Percentiles rank a stretch among this genome's conserved stretches.
Evolutionary conservation across 2,113 vertebrate species (phyloP).

Genomic region (Hyperoodon ampullatus): DNA sequence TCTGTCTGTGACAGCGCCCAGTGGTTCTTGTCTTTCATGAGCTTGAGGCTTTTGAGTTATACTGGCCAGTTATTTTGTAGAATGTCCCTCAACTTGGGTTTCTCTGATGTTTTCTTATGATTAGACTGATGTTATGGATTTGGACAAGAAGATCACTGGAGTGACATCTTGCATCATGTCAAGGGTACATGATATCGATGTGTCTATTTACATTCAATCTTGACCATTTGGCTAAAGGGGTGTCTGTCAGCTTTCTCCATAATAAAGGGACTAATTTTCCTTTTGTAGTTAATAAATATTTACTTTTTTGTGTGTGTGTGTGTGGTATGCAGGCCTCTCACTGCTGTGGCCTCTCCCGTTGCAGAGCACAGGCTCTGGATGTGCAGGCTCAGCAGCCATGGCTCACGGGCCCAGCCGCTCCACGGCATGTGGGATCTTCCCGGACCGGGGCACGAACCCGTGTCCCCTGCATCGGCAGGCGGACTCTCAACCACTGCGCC

Average conservation of each 20-base stretch:
- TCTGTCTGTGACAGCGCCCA: neutral
- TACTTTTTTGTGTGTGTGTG: no score
- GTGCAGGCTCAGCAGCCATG: no score
- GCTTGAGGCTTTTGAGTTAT: neutral
- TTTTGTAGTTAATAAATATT: neutral
- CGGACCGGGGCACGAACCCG: no score
- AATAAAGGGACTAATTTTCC: neutral
- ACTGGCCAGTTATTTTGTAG: neutral
- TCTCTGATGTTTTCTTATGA: neutral
- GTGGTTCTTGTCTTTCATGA: neutral
- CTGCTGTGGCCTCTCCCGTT: no score
- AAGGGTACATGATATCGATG: rapidly evolving
- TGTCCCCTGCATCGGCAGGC: no score
- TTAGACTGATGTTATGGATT: neutral
- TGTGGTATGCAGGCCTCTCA: no score
- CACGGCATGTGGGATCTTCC: no score
- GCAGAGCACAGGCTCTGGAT: no score
- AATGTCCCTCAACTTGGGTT: neutral
- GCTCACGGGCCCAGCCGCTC: no score
- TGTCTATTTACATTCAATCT: neutral
- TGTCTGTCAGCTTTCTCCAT: neutral
- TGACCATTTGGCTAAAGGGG: neutral
- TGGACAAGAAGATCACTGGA: neutral
- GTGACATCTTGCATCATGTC: rapidly evolving
- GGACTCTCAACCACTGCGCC: no score